Percentiles rank a stretch among this genome's conserved stretches.
phyloP scores from a whole-genome alignment of 2,797 vertebrate species.

The Acanthurus lineatus region DNA sequence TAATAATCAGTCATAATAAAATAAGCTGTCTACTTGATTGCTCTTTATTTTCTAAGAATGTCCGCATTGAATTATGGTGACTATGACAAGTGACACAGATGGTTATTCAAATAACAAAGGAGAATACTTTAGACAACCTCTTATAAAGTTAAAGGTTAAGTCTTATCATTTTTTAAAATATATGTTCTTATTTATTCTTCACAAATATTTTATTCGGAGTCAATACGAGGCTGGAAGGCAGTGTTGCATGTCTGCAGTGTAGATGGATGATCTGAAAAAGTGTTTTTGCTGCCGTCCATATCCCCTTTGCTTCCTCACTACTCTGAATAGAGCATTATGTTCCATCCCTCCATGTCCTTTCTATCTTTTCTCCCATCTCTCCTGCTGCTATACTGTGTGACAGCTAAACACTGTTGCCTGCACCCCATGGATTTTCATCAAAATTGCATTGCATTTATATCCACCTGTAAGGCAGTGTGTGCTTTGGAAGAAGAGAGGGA shows the following conservation, averaged over 20 bases:
- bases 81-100: too few relatives aligned
- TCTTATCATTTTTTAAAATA: too few relatives aligned
- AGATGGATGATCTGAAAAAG: conserved; percentile 39
- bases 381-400: conserved; percentile 70
- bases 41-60: too few relatives aligned
- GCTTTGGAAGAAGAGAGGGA: conserved; percentile 30
- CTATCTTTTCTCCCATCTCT: conserved; percentile 51
- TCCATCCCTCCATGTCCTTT: conserved; percentile 38
- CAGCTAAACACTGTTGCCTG: conserved; percentile 72
- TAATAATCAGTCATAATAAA: too few relatives aligned
- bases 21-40: too few relatives aligned
- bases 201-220: background rate
- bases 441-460: conserved; percentile 67
- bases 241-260: background rate
- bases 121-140: too few relatives aligned
- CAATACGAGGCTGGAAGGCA: background rate
- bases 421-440: conserved; percentile 76
- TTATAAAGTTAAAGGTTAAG: too few relatives aligned
- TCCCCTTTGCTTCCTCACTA: conserved; percentile 24
- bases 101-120: too few relatives aligned
- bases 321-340: conserved; percentile 63
- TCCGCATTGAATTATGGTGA: too few relatives aligned
- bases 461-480: conserved; percentile 58
- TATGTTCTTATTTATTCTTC: background rate
- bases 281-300: conserved; percentile 16